These are phyloP conservation scores for Aporophyla nigra DNA, from an alignment of 2,888 invertebrate species.

Conservation along the genomic window DNA sequence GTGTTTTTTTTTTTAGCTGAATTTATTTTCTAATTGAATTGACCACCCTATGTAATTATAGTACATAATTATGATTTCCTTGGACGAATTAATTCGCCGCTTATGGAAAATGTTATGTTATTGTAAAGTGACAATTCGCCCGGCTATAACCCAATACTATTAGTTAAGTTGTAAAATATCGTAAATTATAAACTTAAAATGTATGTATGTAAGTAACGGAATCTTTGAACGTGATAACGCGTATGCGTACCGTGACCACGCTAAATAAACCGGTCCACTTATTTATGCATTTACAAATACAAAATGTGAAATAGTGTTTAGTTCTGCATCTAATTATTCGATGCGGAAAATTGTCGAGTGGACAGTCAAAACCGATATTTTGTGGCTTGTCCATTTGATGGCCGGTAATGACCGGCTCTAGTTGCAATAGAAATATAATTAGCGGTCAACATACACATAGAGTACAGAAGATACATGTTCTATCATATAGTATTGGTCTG, in stretches of 20 bases:
- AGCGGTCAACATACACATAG: neutral
- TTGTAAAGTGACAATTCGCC: no score
- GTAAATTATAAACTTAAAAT: no score
- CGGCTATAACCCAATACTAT: no score
- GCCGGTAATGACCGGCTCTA: neutral
- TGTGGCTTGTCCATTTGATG: conserved; percentile 19
- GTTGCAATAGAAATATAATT: neutral
- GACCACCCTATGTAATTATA: no score
- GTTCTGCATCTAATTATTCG: neutral
- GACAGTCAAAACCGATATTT: conserved; percentile 13
- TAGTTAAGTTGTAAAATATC: no score
- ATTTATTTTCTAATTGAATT: no score
- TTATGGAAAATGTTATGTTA: no score
- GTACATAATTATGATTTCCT: no score
- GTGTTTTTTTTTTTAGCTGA: no score
- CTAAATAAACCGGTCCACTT: neutral
- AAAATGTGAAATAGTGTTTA: neutral
- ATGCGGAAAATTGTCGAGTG: conserved; percentile 3
- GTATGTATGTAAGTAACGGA: no score
- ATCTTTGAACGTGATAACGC: no score
- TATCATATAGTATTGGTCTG: neutral
- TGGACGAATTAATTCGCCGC: no score
- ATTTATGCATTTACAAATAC: neutral
- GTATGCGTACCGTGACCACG: neutral
- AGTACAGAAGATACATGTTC: neutral